Evolutionary conservation across 2,113 vertebrate genomes (phyloP), one percentile per base, ranked within the genome.

Genomic region (Rhipidura dahli): DNA sequence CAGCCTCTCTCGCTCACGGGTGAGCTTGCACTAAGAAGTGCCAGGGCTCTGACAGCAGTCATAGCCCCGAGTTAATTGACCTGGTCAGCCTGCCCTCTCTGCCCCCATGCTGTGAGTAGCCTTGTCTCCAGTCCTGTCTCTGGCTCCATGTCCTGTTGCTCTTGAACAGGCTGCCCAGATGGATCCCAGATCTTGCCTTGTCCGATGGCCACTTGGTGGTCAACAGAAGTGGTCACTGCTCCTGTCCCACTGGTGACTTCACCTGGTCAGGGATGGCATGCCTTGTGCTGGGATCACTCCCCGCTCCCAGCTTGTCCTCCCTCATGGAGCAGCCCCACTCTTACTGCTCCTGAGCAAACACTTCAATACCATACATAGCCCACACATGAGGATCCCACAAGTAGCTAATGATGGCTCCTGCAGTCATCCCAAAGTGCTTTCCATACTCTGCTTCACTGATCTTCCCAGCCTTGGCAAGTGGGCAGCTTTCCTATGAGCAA

Each of bases 211-310:
- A 26, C 24, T 8, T 23, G 10, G 30, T 13, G 24, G 18, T 42
- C 73, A 45, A 10, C 1, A 20, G 28, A 16, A 20, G 14, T 33
- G 44, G 21, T 37, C 33, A 37, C 35, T 56, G 56, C 22, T 51
- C 42, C n/a, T 49, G 35, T 12, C 6, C 35, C 21, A 31, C 6
- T 9, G 35, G 30, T 44, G 39, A 23, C 56, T 75, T 21, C 9
- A 10, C 6, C 9, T 1, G 16, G 7, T 10, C 22, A 20, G 18
- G 39, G 27, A 8, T 9, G 10, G 28, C 31, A 45, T 3, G 3
- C 7, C 7, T 35, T 3, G 0, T 50, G 15, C 39, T 39, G 23
- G 27, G 24, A 39, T 69, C 61, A 37, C 1, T 5, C 16, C 39
- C 44, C 10, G 8, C 15, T 83, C 17, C 64, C 51, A 65, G 0